Conservation (phyloP, 2,113 vertebrate genomes). For the Rhynchomys soricoides region DNA sequence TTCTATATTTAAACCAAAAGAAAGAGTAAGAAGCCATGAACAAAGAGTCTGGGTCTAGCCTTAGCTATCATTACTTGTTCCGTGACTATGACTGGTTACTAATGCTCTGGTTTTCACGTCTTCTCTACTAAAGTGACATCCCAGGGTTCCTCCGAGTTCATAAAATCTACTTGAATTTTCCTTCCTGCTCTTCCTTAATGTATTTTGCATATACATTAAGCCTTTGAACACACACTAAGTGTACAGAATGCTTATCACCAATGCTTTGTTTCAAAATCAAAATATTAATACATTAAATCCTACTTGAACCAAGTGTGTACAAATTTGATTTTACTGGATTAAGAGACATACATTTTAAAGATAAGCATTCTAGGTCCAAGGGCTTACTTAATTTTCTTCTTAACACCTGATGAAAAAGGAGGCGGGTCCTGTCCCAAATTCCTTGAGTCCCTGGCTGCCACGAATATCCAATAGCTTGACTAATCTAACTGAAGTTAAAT, state of each 20-base stretch:
- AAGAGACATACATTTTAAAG: constrained; percentile 6
- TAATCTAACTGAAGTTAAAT: constrained; percentile 43
- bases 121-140: neutral
- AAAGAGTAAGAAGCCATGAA: neutral
- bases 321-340: neutral
- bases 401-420: neutral
- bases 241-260: constrained; percentile 28
- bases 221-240: neutral
- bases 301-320: neutral
- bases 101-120: neutral
- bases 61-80: neutral
- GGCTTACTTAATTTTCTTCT: constrained; percentile 28
- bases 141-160: neutral
- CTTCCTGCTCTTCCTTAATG: neutral
- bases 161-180: neutral
- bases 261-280: constrained; percentile 25
- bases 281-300: neutral
- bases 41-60: neutral
- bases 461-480: neutral
- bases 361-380: neutral
- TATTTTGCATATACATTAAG: neutral
- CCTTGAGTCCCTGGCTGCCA: neutral
- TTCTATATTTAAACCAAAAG: neutral
- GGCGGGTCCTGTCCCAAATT: neutral
- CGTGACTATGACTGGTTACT: neutral